These are phyloP conservation scores for Petaurus breviceps DNA, from an alignment of 2,113 vertebrate species.

Conservation along the genomic window DNA sequence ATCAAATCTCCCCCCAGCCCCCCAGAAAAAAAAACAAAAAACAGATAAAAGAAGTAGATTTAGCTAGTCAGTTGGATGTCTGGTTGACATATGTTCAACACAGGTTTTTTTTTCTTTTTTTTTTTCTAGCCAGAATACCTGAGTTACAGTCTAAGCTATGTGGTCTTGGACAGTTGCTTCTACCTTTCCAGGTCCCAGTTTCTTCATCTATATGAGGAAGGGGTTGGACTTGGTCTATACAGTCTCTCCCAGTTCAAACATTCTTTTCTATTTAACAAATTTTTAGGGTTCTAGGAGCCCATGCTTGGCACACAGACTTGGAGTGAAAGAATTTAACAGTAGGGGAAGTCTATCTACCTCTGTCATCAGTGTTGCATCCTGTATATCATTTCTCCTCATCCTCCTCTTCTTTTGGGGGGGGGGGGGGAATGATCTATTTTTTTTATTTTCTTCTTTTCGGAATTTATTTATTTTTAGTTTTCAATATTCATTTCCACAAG, in stretches of 20 bases:
- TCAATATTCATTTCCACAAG: too few species aligned
- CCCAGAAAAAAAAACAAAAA: not conserved
- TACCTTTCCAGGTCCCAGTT: not conserved
- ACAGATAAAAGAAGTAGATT: not conserved
- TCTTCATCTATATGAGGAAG: not conserved
- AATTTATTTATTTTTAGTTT: too few species aligned
- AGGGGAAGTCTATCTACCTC: not conserved
- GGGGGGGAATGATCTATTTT: too few species aligned
- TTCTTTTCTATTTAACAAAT: not conserved
- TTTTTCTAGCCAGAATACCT: not conserved
- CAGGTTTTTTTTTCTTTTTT: not conserved
- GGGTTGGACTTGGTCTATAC: not conserved
- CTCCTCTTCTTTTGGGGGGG: too few species aligned
- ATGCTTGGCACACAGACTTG: not conserved
- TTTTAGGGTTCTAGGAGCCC: not conserved
- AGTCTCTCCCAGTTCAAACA: not conserved
- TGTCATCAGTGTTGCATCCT: not conserved
- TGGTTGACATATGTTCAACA: not conserved
- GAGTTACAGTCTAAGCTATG: not conserved
- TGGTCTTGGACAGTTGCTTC: not conserved
- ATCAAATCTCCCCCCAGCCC: not conserved
- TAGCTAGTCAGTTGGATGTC: not conserved
- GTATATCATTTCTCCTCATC: not conserved
- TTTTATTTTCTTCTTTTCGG: too few species aligned
- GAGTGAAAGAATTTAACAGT: not conserved